These are phyloP conservation scores for Aplocera efformata DNA, from an alignment of 2,888 invertebrate genomes.

Conservation along the genomic window DNA sequence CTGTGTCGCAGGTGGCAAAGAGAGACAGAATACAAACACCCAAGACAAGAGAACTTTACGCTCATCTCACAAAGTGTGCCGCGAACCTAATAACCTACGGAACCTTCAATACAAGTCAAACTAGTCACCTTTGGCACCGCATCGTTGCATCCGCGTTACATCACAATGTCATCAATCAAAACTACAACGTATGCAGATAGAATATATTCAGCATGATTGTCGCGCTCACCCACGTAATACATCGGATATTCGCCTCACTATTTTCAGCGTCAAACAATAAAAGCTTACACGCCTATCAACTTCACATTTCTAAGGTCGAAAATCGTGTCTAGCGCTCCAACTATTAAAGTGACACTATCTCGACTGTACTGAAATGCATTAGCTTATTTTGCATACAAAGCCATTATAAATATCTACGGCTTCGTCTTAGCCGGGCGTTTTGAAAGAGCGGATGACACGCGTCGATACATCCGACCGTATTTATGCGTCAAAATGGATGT, in stretches of 20 bases:
- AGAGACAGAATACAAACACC: too few relatives aligned
- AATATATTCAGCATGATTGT: conserved; percentile 57
- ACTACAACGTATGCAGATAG: conserved; percentile 64
- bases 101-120: too few relatives aligned
- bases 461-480: conserved; percentile 59
- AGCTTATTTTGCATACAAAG: conserved; percentile 78
- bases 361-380: conserved; percentile 58
- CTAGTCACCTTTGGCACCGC: conserved; percentile 71
- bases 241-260: conserved; percentile 43
- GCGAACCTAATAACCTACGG: conserved; percentile 71
- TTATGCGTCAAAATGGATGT: conserved; percentile 63
- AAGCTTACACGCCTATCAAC: conserved; percentile 43
- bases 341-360: conserved; percentile 54
- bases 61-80: conserved; percentile 60
- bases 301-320: conserved; percentile 49
- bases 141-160: conserved; percentile 46
- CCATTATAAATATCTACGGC: conserved; percentile 73
- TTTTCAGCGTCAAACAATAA: conserved; percentile 35
- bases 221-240: conserved; percentile 55
- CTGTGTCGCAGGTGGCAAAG: too few relatives aligned
- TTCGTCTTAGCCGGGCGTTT: conserved; percentile 57
- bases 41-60: too few relatives aligned
- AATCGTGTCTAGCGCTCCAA: conserved; percentile 43
- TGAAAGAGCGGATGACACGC: conserved; percentile 71
- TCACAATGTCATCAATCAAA: conserved; percentile 63